A percentile compares a stretch with the other conserved stretches of the same genome.
Conservation (phyloP, 2,888 invertebrate genomes). For the Phyto melanocephala region DNA sequence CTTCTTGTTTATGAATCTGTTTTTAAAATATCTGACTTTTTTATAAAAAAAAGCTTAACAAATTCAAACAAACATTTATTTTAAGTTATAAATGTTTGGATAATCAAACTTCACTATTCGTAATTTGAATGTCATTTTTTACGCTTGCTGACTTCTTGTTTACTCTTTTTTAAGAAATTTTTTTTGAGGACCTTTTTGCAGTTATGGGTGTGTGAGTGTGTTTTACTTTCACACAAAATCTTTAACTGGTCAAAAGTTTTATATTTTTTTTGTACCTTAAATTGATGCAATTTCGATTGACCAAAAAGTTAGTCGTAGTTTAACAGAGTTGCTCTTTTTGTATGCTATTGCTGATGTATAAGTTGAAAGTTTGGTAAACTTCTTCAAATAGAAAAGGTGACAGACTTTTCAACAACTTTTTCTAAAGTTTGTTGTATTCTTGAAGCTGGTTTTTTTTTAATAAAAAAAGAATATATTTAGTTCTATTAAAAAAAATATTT, state of each 20-base stretch:
- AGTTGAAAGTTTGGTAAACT: slow-evolving; percentile 36
- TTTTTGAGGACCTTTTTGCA: too few species aligned
- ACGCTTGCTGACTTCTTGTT: background rate
- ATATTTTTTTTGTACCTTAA: too few species aligned
- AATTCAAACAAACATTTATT: slow-evolving; percentile 2
- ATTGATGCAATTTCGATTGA: slow-evolving; percentile 62
- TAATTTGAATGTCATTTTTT: slow-evolving; percentile 4
- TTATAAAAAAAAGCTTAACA: background rate
- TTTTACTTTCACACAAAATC: too few species aligned
- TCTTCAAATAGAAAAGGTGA: too few species aligned
- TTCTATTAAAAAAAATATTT: too few species aligned
- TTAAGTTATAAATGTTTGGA: background rate
- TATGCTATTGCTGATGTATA: slow-evolving; percentile 7
- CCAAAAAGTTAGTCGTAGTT: slow-evolving; percentile 49
- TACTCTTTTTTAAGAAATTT: background rate
- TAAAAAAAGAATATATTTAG: slow-evolving; percentile 32
- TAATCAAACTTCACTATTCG: background rate
- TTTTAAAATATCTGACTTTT: slow-evolving; percentile 12
- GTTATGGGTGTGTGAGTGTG: too few species aligned
- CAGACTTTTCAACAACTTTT: slow-evolving; percentile 37
- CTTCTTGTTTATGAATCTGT: too few species aligned
- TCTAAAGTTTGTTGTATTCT: background rate
- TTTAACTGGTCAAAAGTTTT: slow-evolving; percentile 37
- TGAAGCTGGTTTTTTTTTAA: too few species aligned
- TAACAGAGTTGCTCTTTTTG: background rate